A percentile compares a stretch with the other conserved stretches of the same genome.
Conservation (phyloP, 2,888 invertebrate species). For the Amaurobius ferox region DNA sequence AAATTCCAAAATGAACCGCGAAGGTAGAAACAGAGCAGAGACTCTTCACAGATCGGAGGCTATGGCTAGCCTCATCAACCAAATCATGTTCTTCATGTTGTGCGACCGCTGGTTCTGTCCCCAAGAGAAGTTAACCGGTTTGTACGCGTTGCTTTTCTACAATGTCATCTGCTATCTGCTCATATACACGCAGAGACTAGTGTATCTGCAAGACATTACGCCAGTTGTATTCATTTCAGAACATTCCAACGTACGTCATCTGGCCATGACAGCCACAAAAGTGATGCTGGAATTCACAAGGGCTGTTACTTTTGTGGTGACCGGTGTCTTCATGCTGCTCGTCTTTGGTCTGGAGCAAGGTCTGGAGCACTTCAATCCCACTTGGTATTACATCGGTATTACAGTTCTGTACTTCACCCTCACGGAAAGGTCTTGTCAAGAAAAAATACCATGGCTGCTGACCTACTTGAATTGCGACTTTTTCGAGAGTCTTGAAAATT, state of each 20-base stretch:
- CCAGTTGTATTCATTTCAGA: slow-evolving; percentile 86
- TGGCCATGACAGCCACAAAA: slow-evolving; percentile 89
- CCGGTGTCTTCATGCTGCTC: slow-evolving; percentile 85
- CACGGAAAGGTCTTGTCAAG: slow-evolving; percentile 84
- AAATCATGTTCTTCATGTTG: slow-evolving; percentile 85
- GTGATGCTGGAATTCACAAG: slow-evolving; percentile 90
- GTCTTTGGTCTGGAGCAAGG: slow-evolving; percentile 87
- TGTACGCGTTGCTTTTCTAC: slow-evolving; percentile 89
- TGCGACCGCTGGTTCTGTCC: slow-evolving; percentile 84
- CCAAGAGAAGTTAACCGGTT: slow-evolving; percentile 82
- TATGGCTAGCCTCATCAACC: slow-evolving; percentile 75
- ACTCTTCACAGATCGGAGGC: slow-evolving; percentile 50
- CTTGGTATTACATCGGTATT: slow-evolving; percentile 82
- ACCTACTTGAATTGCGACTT: slow-evolving; percentile 82
- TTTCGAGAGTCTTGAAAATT: slow-evolving; percentile 84
- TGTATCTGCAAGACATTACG: slow-evolving; percentile 87
- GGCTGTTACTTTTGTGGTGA: slow-evolving; percentile 87
- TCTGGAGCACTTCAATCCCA: slow-evolving; percentile 85
- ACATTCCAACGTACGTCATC: slow-evolving; percentile 85
- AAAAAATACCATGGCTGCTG: slow-evolving; percentile 82
- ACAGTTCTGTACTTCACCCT: slow-evolving; percentile 85
- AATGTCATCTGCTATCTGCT: slow-evolving; percentile 88
- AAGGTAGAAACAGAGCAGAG: slow-evolving; percentile 42
- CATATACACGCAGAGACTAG: slow-evolving; percentile 85
- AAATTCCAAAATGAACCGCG: slow-evolving; percentile 55